Conservation (phyloP, 1,140 invertebrate species). For the Bombus confusus region DNA sequence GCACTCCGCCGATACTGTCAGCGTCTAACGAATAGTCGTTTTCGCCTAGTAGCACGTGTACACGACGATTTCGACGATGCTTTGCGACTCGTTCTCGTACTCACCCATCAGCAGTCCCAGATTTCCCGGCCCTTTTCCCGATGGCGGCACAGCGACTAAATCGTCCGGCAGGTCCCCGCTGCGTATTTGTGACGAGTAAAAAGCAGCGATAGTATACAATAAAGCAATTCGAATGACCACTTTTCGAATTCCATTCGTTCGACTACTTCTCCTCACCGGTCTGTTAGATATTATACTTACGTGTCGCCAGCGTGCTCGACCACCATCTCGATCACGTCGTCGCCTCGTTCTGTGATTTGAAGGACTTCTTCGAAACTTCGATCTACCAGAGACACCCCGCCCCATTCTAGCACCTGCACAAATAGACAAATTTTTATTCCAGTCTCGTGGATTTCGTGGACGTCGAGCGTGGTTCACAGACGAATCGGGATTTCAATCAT, state of each 20-base stretch:
- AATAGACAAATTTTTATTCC: not conserved
- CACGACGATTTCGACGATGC: not conserved
- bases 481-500: not conserved
- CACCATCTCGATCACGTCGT: conserved; percentile 91
- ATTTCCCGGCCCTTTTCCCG: conserved; percentile 79
- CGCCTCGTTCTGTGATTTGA: conserved; percentile 90
- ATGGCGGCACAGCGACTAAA: conserved; percentile 75
- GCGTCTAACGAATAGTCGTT: not conserved
- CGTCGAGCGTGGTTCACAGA: not conserved
- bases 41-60: not conserved
- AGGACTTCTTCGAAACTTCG: conserved; percentile 94
- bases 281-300: conserved; percentile 75
- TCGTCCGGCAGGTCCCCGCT: conserved; percentile 87
- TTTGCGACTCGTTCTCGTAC: conserved; percentile 46
- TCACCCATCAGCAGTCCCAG: conserved; percentile 82
- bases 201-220: not conserved
- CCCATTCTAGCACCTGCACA: conserved; percentile 89
- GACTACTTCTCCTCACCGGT: not conserved
- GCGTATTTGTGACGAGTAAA: conserved; percentile 67
- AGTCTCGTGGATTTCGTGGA: not conserved
- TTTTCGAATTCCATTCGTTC: not conserved
- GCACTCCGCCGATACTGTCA: not conserved
- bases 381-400: conserved; percentile 92
- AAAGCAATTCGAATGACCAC: not conserved
- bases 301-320: conserved; percentile 90